Percentiles rank a stretch among this genome's conserved stretches.
Conservation (phyloP, 2,797 vertebrate species). For the Echeneis naucrates region DNA sequence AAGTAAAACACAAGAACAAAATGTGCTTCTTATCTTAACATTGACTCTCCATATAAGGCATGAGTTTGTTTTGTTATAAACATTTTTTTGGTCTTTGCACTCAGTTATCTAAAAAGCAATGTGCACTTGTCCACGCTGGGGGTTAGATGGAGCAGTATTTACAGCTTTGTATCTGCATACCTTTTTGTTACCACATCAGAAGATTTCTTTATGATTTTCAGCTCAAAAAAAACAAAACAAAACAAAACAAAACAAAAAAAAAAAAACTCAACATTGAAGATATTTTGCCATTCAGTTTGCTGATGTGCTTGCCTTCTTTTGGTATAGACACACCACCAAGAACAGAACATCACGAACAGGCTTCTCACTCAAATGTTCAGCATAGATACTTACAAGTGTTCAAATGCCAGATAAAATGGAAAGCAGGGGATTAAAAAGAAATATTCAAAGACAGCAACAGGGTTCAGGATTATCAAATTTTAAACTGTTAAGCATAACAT, state of each 20-base stretch:
- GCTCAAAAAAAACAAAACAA: constrained; percentile 45
- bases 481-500: constrained; percentile 79
- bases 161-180: constrained; percentile 82
- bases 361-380: constrained; percentile 80
- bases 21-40: constrained; percentile 88
- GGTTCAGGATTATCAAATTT: constrained; percentile 79
- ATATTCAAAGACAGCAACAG: constrained; percentile 78
- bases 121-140: constrained; percentile 82
- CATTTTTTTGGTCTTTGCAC: constrained; percentile 85
- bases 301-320: constrained; percentile 76
- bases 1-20: constrained; percentile 81
- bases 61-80: constrained; percentile 83
- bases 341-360: constrained; percentile 80
- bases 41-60: constrained; percentile 87
- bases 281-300: constrained; percentile 73
- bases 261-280: constrained; percentile 68
- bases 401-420: constrained; percentile 80
- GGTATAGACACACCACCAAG: constrained; percentile 79
- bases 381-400: constrained; percentile 81
- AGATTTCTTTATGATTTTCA: constrained; percentile 63
- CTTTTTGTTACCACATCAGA: constrained; percentile 69
- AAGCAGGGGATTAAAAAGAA: constrained; percentile 77
- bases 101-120: constrained; percentile 85
- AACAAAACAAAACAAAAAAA: constrained; percentile 45
- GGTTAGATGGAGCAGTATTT: constrained; percentile 87